A percentile compares a stretch with the other conserved stretches of the same genome.
phyloP scores from a whole-genome alignment of 2,888 invertebrate genomes.

The Trissoscelio sp. region DNA sequence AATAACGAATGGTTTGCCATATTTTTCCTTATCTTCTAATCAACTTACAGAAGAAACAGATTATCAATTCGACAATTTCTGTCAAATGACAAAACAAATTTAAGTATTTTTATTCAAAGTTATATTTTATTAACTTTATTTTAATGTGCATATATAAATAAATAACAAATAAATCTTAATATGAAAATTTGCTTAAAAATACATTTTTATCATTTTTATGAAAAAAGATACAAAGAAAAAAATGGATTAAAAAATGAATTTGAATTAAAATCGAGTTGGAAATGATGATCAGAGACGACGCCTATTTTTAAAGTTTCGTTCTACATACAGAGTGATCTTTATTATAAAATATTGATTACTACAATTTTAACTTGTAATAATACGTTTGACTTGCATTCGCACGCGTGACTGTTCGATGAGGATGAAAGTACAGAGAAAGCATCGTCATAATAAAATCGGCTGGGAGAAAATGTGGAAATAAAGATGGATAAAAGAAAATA shows the following conservation, averaged over 20 bases:
- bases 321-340: slow-evolving; percentile 9
- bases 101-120: too few relatives aligned
- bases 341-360: slow-evolving; percentile 17
- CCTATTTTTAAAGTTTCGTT: slow-evolving; percentile 26
- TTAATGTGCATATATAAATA: too few relatives aligned
- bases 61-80: not conserved
- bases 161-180: too few relatives aligned
- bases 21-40: not conserved
- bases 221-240: too few relatives aligned
- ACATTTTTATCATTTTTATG: too few relatives aligned
- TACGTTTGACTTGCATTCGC: not conserved
- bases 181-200: too few relatives aligned
- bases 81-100: not conserved
- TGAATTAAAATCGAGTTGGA: not conserved
- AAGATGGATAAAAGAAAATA: slow-evolving; percentile 35
- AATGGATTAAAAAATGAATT: too few relatives aligned
- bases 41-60: not conserved
- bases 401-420: slow-evolving; percentile 11
- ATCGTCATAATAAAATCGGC: slow-evolving; percentile 22
- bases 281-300: not conserved
- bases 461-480: slow-evolving; percentile 30
- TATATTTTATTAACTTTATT: too few relatives aligned
- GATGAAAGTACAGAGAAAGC: slow-evolving; percentile 37
- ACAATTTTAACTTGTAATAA: not conserved
- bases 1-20: not conserved